Evolutionary conservation across 2,888 invertebrate genomes (phyloP).

Genomic region (Eilema sororculum): DNA sequence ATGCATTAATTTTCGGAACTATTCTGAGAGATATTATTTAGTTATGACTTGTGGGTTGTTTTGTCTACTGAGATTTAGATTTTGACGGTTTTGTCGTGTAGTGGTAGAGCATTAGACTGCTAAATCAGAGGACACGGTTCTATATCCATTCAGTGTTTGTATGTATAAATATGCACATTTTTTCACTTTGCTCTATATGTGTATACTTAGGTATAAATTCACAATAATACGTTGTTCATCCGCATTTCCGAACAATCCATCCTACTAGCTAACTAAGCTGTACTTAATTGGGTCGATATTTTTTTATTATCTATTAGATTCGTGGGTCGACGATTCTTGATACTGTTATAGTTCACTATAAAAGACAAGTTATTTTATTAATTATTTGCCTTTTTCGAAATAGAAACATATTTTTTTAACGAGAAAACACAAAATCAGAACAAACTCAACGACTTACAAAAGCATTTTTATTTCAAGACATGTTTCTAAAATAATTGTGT

Average conservation of each 20-base stretch:
- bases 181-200: too few relatives aligned
- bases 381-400: neutral
- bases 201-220: too few relatives aligned
- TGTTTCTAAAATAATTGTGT: constrained; percentile 4
- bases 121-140: neutral
- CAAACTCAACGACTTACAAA: neutral
- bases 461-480: neutral
- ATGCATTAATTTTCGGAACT: neutral
- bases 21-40: neutral
- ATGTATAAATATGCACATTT: too few relatives aligned
- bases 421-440: neutral
- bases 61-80: neutral
- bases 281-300: too few relatives aligned
- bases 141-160: neutral
- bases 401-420: neutral
- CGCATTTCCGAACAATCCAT: too few relatives aligned
- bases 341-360: neutral
- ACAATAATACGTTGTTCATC: too few relatives aligned
- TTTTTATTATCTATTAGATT: neutral
- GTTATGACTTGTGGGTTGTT: neutral
- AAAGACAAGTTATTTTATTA: neutral
- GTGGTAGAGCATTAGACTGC: neutral
- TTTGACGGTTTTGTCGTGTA: neutral
- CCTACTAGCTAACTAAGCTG: too few relatives aligned
- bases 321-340: neutral